phyloP scores from a whole-genome alignment of 2,797 vertebrate genomes.

The Acrossocheilus fasciatus region DNA sequence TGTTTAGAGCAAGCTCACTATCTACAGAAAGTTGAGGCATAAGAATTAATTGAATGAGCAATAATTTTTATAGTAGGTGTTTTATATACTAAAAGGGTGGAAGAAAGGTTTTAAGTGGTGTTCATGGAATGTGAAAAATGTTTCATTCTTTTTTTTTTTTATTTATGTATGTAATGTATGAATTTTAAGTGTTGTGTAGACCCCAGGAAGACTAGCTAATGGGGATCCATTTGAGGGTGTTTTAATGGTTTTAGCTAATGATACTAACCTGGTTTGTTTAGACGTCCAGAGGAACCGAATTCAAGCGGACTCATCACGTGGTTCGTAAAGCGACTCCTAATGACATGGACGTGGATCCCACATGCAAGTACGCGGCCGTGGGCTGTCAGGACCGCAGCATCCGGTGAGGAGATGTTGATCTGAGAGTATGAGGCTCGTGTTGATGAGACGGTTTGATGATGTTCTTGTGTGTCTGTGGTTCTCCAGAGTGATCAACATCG shows the following conservation, averaged over 20 bases:
- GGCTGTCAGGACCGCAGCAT: slow-evolving; percentile 94
- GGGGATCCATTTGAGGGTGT: not conserved
- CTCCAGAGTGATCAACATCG: slow-evolving; percentile 93
- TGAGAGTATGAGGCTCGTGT: not conserved
- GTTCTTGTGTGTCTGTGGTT: not conserved
- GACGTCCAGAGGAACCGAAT: slow-evolving; percentile 86
- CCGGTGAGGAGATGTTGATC: slow-evolving; percentile 75
- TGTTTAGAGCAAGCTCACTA: no score
- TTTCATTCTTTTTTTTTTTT: no score
- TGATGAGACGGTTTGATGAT: not conserved
- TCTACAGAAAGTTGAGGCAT: no score
- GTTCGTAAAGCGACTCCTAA: slow-evolving; percentile 91
- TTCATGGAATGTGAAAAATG: no score
- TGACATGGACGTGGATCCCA: slow-evolving; percentile 92
- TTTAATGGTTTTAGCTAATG: not conserved
- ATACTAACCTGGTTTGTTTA: slow-evolving; percentile 61
- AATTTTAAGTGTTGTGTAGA: not conserved
- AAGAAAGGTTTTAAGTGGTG: no score
- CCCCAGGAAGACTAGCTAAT: not conserved
- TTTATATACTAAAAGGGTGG: not conserved
- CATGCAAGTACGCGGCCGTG: slow-evolving; percentile 90
- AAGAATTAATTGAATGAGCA: not conserved
- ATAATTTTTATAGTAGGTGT: not conserved
- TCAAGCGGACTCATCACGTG: slow-evolving; percentile 90
- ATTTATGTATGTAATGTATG: not conserved